Evolutionary conservation across 2,113 vertebrate genomes (phyloP).

Genomic region (Strigops habroptila): DNA sequence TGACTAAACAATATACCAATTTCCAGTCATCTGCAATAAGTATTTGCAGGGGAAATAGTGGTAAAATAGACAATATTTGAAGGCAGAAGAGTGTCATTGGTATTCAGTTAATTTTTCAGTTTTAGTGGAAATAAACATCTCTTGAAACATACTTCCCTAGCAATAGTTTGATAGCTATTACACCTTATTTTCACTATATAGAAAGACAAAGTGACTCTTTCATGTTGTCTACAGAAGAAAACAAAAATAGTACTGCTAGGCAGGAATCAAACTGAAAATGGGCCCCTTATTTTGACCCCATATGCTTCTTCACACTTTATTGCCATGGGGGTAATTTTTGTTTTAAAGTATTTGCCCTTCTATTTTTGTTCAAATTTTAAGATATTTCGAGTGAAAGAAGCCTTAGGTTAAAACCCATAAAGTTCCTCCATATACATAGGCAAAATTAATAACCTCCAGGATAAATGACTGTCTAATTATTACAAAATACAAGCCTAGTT

Average conservation of each 20-base stretch:
- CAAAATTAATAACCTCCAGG: neutral
- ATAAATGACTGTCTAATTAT: neutral
- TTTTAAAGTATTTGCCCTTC: neutral
- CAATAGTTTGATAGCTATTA: neutral
- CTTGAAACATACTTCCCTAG: neutral
- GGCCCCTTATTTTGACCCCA: neutral
- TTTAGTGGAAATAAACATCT: neutral
- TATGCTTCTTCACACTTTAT: neutral
- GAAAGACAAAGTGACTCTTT: neutral
- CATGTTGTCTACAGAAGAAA: neutral
- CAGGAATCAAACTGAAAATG: neutral
- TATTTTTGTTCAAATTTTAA: neutral
- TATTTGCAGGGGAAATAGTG: neutral
- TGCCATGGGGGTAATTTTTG: neutral
- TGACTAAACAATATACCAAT: conserved; percentile 15
- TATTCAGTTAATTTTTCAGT: conserved; percentile 14
- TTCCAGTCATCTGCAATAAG: neutral
- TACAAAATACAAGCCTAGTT: neutral
- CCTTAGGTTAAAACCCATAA: neutral
- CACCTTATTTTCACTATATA: neutral
- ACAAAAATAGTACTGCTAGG: neutral
- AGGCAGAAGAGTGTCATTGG: neutral
- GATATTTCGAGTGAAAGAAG: neutral
- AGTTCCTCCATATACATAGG: neutral
- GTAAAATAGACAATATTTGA: neutral